These are phyloP conservation scores for Gasteruption jaculator DNA, from an alignment of 2,888 invertebrate species.

Conservation along the genomic window DNA sequence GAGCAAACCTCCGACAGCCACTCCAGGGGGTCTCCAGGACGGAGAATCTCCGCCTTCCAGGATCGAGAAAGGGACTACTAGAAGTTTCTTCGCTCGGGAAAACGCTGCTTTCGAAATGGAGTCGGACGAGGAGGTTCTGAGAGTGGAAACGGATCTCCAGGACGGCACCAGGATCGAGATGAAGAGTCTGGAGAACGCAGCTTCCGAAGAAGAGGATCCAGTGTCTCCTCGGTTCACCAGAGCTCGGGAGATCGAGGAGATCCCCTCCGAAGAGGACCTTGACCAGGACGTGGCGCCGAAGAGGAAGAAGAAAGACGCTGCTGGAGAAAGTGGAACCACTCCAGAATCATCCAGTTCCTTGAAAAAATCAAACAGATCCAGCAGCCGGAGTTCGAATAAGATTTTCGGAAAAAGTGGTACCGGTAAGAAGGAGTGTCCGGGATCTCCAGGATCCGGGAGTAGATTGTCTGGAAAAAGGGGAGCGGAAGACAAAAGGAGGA, in stretches of 20 bases:
- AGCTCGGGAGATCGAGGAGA: neutral
- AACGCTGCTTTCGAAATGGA: constrained; percentile 38
- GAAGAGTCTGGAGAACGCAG: constrained; percentile 25
- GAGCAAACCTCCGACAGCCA: constrained; percentile 29
- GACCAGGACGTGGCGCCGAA: neutral
- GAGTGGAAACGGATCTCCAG: constrained; percentile 37
- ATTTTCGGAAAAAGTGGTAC: constrained; percentile 3
- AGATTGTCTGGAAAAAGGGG: too few species aligned
- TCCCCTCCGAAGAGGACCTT: neutral
- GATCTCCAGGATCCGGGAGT: too few species aligned
- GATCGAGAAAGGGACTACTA: constrained; percentile 11
- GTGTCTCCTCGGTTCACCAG: neutral
- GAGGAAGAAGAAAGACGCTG: neutral
- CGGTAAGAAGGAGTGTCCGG: neutral
- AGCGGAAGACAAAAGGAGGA: constrained; percentile 14
- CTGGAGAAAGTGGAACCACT: neutral
- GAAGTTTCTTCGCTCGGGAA: constrained; percentile 27
- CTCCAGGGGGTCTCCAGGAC: too few species aligned
- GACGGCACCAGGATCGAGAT: constrained; percentile 33
- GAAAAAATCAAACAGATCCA: constrained; percentile 3
- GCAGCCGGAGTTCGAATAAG: too few species aligned
- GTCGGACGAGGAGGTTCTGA: constrained; percentile 35
- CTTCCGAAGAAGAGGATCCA: neutral
- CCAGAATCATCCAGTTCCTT: too few species aligned
- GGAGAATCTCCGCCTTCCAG: too few species aligned